A percentile compares a stretch with the other conserved stretches of the same genome.
These are phyloP conservation scores for Perizoma flavofasciatum DNA, from an alignment of 2,888 invertebrate genomes.

Conservation along the genomic window DNA sequence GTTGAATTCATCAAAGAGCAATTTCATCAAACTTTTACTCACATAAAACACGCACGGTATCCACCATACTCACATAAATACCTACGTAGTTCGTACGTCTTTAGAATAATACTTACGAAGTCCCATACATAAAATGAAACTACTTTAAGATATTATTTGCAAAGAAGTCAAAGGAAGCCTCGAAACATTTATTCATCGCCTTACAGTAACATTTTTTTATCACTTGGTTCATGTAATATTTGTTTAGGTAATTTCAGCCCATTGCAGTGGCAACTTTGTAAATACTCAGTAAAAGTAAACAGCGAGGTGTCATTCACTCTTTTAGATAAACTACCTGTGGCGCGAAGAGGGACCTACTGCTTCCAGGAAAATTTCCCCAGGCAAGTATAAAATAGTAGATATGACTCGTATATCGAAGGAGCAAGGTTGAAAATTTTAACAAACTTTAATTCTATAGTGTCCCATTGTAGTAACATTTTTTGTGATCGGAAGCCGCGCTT, in stretches of 20 bases:
- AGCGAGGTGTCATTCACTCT: conserved; percentile 47
- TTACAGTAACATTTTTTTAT: conserved; percentile 6
- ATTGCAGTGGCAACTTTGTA: conserved; percentile 38
- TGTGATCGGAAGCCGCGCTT: conserved; percentile 58
- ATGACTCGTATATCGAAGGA: conserved; percentile 20
- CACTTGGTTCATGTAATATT: conserved; percentile 39
- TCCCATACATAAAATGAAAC: conserved; percentile 20
- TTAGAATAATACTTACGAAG: conserved; percentile 3
- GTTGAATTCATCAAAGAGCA: neutral
- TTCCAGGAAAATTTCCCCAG: conserved; percentile 37
- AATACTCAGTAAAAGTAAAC: conserved; percentile 43
- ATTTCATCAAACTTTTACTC: no score
- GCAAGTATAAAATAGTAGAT: conserved; percentile 18
- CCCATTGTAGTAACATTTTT: conserved; percentile 48
- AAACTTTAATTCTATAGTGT: conserved; percentile 21
- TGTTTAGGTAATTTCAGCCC: conserved; percentile 39
- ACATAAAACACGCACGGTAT: no score
- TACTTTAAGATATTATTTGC: conserved; percentile 29
- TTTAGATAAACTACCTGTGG: conserved; percentile 40
- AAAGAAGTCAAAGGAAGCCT: conserved; percentile 27
- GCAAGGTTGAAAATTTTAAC: conserved; percentile 23
- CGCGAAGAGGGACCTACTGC: conserved; percentile 24
- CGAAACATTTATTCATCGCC: conserved; percentile 28
- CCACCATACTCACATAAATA: no score
- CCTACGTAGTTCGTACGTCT: no score